These are phyloP conservation scores for Meiosimyza platycephala DNA, from an alignment of 2,888 invertebrate genomes.

Conservation along the genomic window DNA sequence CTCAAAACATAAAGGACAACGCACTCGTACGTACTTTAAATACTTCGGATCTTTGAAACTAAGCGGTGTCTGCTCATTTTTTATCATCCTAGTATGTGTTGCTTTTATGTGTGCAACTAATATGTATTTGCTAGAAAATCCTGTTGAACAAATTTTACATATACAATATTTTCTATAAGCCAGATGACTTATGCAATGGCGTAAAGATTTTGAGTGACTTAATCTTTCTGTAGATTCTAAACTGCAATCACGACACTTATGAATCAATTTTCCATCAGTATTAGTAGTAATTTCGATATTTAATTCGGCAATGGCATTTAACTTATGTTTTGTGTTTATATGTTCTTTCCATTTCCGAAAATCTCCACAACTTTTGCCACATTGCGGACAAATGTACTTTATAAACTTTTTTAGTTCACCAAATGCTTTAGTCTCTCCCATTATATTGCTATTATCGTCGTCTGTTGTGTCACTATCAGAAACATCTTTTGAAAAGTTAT, in stretches of 20 bases:
- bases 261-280: constrained; percentile 29
- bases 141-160: no score
- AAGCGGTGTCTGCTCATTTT: no score
- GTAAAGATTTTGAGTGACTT: constrained; percentile 1
- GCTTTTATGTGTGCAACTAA: no score
- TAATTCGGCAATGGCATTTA: constrained; percentile 32
- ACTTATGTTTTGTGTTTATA: constrained; percentile 36
- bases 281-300: constrained; percentile 38
- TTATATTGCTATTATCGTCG: background rate
- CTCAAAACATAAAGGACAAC: no score
- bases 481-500: background rate
- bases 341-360: constrained; percentile 37
- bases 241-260: constrained; percentile 36
- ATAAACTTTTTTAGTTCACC: background rate
- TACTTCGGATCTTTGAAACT: no score
- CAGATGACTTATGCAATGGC: constrained; percentile 36
- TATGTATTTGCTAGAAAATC: no score
- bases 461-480: constrained; percentile 1
- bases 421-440: background rate
- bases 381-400: constrained; percentile 34
- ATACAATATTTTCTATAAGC: constrained; percentile 17
- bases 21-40: no score
- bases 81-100: no score
- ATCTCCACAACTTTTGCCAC: constrained; percentile 29
- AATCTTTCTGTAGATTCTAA: constrained; percentile 16